Conservation (phyloP, 2,888 invertebrate species). For the Drosophila engyochracea region DNA sequence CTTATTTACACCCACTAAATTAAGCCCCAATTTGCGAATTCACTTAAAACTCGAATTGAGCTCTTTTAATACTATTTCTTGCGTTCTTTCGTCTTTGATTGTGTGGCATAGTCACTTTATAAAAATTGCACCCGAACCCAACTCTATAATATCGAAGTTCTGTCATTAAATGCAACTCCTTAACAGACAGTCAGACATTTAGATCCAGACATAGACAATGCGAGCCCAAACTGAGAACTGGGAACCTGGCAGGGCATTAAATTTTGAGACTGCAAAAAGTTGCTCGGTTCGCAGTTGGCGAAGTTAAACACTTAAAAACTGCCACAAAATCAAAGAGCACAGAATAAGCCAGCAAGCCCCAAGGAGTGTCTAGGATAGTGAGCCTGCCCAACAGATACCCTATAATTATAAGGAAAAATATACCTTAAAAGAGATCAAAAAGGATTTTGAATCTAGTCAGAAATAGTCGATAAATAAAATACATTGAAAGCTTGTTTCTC, state of each 20-base stretch:
- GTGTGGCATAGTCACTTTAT: slow-evolving; percentile 11
- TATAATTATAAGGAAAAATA: neutral
- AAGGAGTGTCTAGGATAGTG: neutral
- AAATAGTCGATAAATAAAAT: too few species aligned
- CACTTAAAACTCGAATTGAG: slow-evolving; percentile 8
- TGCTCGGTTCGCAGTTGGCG: slow-evolving; percentile 18
- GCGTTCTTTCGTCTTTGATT: slow-evolving; percentile 13
- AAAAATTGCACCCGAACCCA: slow-evolving; percentile 16
- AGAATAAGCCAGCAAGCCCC: slow-evolving; percentile 3
- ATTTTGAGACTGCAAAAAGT: slow-evolving; percentile 68
- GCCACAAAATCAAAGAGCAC: slow-evolving; percentile 71
- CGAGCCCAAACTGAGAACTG: slow-evolving; percentile 5
- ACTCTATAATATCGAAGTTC: slow-evolving; percentile 32
- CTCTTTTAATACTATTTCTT: slow-evolving; percentile 16
- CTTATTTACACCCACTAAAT: slow-evolving; percentile 6
- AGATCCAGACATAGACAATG: slow-evolving; percentile 3
- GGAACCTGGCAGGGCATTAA: slow-evolving; percentile 42
- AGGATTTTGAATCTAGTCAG: too few species aligned
- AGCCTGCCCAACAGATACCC: neutral
- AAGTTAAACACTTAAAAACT: slow-evolving; percentile 75
- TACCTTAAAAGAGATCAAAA: neutral
- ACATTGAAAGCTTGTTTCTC: too few species aligned
- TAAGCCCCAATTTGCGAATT: slow-evolving; percentile 12
- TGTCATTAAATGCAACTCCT: slow-evolving; percentile 55
- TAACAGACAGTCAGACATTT: slow-evolving; percentile 33